These are phyloP conservation scores for Diaperis boleti DNA, from an alignment of 2,888 invertebrate genomes.

Conservation along the genomic window DNA sequence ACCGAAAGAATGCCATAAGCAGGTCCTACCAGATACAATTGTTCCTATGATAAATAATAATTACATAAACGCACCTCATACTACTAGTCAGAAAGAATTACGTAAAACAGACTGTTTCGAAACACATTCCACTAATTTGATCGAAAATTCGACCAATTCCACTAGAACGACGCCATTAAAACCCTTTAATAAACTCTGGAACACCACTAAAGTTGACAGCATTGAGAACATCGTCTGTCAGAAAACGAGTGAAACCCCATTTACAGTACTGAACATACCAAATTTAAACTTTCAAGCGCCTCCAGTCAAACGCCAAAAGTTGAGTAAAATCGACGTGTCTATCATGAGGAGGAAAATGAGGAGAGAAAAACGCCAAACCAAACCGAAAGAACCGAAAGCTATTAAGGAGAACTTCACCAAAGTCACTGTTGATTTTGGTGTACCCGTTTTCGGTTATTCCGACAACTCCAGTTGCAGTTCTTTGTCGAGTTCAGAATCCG, in stretches of 20 bases:
- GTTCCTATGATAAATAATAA: constrained; percentile 62
- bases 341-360: constrained; percentile 59
- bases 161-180: constrained; percentile 10
- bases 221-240: constrained; percentile 34
- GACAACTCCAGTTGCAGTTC: constrained; percentile 66
- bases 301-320: constrained; percentile 56
- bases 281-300: constrained; percentile 53
- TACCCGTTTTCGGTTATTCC: constrained; percentile 60
- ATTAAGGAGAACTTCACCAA: constrained; percentile 27
- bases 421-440: constrained; percentile 56
- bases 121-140: constrained; percentile 49
- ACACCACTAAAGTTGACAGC: constrained; percentile 38
- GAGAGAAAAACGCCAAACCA: constrained; percentile 45
- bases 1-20: constrained; percentile 50
- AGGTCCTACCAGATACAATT: constrained; percentile 55
- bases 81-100: constrained; percentile 57
- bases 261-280: constrained; percentile 64
- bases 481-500: constrained; percentile 69
- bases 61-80: constrained; percentile 57
- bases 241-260: constrained; percentile 40
- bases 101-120: constrained; percentile 48
- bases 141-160: constrained; percentile 20
- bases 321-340: constrained; percentile 66
- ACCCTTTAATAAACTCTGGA: constrained; percentile 30
- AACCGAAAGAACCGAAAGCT: constrained; percentile 31